Evolutionary conservation across 2,113 vertebrate species (phyloP).

Genomic region (Perca flavescens): DNA sequence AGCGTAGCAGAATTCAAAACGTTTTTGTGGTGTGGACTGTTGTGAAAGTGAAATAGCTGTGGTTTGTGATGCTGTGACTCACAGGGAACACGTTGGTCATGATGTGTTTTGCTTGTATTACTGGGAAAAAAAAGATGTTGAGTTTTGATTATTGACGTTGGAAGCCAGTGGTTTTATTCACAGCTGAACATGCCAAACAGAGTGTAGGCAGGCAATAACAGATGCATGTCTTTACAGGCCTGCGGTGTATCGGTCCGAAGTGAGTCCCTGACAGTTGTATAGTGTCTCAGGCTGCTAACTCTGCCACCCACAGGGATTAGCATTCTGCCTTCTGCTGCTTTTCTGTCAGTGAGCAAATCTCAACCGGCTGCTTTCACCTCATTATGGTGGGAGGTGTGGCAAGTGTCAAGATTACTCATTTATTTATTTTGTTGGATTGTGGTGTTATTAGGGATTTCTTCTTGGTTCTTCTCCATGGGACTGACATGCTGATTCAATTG

Average conservation of each 20-base stretch:
- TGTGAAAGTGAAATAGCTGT: constrained; percentile 83
- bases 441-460: constrained; percentile 38
- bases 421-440: constrained; percentile 28
- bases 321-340: constrained; percentile 27
- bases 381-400: constrained; percentile 54
- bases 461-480: background rate
- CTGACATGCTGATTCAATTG: constrained; percentile 23
- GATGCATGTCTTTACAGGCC: constrained; percentile 19
- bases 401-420: constrained; percentile 8
- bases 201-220: constrained; percentile 32
- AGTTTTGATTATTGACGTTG: constrained; percentile 43
- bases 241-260: constrained; percentile 24
- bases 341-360: constrained; percentile 60
- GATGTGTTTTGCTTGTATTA: constrained; percentile 58
- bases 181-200: constrained; percentile 30
- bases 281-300: constrained; percentile 3
- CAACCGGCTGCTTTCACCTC: constrained; percentile 50
- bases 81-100: constrained; percentile 61
- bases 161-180: constrained; percentile 33
- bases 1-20: constrained; percentile 38
- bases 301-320: constrained; percentile 43
- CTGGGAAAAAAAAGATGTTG: constrained; percentile 49
- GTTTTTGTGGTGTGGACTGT: constrained; percentile 64
- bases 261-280: constrained; percentile 27
- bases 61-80: constrained; percentile 77